Percentiles rank a stretch among this genome's conserved stretches.
Evolutionary conservation across 2,797 vertebrate species (phyloP).

Genomic region (Xiphorhynchus erythropygius): DNA sequence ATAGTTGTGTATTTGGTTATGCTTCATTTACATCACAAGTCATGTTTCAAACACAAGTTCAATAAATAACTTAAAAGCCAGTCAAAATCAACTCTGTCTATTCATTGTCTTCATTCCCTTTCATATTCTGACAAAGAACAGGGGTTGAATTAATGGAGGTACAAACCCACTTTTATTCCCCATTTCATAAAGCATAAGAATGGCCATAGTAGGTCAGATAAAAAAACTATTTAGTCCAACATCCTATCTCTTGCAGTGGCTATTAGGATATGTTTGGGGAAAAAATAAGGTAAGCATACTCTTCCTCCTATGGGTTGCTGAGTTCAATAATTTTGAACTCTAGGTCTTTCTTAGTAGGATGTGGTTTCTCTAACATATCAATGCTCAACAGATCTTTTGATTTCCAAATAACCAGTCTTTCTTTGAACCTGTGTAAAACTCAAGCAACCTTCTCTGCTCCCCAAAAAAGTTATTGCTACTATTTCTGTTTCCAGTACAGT

Average conservation of each 20-base stretch:
- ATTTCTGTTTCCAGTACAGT: background rate
- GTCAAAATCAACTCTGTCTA: background rate
- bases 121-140: background rate
- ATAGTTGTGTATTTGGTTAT: background rate
- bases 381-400: background rate
- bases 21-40: conserved; percentile 35
- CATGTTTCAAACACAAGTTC: conserved; percentile 8
- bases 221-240: conserved; percentile 2
- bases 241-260: background rate
- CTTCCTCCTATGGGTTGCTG: background rate
- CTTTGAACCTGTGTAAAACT: background rate
- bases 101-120: background rate
- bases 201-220: background rate
- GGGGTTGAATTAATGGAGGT: background rate
- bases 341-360: background rate
- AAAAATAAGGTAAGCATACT: background rate
- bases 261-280: background rate
- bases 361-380: background rate
- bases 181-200: background rate
- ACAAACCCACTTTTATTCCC: background rate
- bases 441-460: background rate
- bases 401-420: background rate
- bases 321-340: background rate
- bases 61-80: conserved; percentile 18
- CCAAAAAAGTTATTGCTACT: background rate